Conservation (phyloP, 2,888 invertebrate genomes). For the Sthenelais limicola region DNA sequence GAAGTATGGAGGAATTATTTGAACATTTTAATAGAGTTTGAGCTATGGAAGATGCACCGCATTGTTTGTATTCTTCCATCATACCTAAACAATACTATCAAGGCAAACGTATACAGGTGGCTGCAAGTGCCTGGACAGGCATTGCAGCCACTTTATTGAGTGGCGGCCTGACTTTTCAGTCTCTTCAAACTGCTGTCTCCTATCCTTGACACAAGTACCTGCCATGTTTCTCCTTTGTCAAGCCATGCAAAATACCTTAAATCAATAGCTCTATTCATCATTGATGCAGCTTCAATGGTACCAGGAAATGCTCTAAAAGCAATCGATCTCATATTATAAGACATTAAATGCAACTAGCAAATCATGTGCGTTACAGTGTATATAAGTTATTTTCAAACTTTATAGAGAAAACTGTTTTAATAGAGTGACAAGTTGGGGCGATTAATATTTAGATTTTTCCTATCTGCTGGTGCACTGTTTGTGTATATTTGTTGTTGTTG, state of each 20-base stretch:
- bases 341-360: not conserved
- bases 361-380: not conserved
- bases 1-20: no score
- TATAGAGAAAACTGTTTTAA: no score
- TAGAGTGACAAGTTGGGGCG: no score
- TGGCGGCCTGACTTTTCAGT: not conserved
- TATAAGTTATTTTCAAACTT: no score
- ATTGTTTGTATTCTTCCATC: no score
- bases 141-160: not conserved
- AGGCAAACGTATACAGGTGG: not conserved
- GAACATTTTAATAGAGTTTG: no score
- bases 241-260: not conserved
- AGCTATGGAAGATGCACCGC: no score
- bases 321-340: not conserved
- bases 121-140: not conserved
- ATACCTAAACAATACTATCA: no score
- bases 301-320: slow-evolving; percentile 17
- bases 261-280: not conserved
- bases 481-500: no score
- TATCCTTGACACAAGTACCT: not conserved
- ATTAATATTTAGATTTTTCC: no score
- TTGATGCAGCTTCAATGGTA: slow-evolving; percentile 14
- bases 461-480: no score
- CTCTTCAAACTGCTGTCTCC: not conserved
- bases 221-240: not conserved